phyloP scores from a whole-genome alignment of 2,113 vertebrate species.

The Zosterops japonicus region DNA sequence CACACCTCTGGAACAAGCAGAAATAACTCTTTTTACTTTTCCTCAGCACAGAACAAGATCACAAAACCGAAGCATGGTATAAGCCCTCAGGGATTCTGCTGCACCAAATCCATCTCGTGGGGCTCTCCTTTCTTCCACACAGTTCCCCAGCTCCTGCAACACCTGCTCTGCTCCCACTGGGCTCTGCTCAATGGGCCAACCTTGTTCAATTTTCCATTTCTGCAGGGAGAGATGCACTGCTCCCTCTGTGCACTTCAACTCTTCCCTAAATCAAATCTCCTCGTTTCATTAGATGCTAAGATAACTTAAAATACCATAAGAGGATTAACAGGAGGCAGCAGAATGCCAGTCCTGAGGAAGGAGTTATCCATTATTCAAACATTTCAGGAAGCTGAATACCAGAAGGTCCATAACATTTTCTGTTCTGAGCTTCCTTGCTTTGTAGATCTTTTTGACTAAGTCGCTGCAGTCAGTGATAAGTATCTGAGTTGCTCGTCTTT shows the following conservation, averaged over 20 bases:
- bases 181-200: not conserved
- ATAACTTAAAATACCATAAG: not conserved
- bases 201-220: not conserved
- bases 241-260: not conserved
- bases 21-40: not conserved
- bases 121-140: not conserved
- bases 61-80: not conserved
- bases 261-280: not conserved
- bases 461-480: not conserved
- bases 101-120: accelerated
- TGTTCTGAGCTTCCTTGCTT: not conserved
- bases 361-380: not conserved
- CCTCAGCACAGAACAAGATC: not conserved
- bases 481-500: not conserved
- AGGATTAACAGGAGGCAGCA: not conserved
- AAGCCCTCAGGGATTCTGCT: not conserved
- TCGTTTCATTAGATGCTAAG: not conserved
- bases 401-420: not conserved
- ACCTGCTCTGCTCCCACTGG: not conserved
- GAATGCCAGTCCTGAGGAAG: not conserved
- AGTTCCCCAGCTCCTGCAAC: not conserved
- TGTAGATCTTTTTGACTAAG: not conserved
- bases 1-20: not conserved
- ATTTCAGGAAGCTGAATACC: not conserved
- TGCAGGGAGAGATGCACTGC: not conserved